phyloP scores from a whole-genome alignment of 2,888 invertebrate species.

The Cheilosia urbana region DNA sequence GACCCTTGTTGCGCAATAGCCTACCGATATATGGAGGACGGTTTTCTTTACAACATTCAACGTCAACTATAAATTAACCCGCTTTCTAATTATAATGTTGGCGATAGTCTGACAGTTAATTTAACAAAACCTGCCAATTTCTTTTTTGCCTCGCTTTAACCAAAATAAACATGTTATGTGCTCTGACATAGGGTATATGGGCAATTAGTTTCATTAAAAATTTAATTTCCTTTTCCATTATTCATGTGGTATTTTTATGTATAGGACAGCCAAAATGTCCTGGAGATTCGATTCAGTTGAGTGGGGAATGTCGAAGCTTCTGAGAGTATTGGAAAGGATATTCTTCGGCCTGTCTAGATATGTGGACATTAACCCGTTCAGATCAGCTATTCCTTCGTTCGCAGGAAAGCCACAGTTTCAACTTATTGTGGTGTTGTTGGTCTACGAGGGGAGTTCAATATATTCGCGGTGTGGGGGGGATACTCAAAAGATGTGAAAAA shows the following conservation, averaged over 20 bases:
- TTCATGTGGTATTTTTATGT: neutral
- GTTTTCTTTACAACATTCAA: constrained; percentile 21
- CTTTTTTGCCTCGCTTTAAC: neutral
- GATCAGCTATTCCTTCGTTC: constrained; percentile 29
- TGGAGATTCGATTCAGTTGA: constrained; percentile 2
- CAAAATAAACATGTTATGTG: too few species aligned
- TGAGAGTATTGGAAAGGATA: constrained; percentile 13
- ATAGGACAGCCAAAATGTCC: neutral
- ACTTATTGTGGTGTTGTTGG: constrained; percentile 74
- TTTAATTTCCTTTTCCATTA: constrained; percentile 21
- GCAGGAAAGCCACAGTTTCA: constrained; percentile 12
- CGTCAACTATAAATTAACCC: constrained; percentile 52
- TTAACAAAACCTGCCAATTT: constrained; percentile 25
- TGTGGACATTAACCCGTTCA: constrained; percentile 69
- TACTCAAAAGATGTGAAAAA: too few species aligned
- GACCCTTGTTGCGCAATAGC: constrained; percentile 25
- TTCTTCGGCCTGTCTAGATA: constrained; percentile 49
- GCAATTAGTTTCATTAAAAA: constrained; percentile 60
- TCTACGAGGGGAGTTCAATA: too few species aligned
- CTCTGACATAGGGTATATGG: too few species aligned
- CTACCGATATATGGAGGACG: neutral
- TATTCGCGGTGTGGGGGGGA: too few species aligned
- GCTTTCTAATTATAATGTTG: constrained; percentile 50
- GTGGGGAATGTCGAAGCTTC: constrained; percentile 41
- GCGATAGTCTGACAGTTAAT: constrained; percentile 62